Evolutionary conservation across 1,140 invertebrate genomes (phyloP).

Genomic region (Melanaphis sacchari): DNA sequence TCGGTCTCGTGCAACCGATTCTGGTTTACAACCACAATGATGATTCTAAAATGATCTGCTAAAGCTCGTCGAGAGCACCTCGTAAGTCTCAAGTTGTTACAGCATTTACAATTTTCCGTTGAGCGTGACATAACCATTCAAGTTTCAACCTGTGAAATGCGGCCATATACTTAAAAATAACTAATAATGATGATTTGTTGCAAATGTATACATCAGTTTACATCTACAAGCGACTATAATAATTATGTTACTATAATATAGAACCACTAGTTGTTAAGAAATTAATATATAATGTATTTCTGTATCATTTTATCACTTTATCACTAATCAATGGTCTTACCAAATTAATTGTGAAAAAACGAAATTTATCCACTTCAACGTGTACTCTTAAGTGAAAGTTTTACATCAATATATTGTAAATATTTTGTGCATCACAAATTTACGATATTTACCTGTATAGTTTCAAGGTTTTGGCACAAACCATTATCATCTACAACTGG

Average conservation of each 20-base stretch:
- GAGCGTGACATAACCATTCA: no score
- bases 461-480: neutral
- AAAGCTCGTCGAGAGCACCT: neutral
- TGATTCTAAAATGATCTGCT: neutral
- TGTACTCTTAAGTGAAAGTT: conserved; percentile 2
- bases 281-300: neutral
- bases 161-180: no score
- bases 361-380: neutral
- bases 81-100: neutral
- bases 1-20: neutral
- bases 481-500: neutral
- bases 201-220: neutral
- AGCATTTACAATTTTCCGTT: no score
- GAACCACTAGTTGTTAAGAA: neutral
- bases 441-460: neutral
- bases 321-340: neutral
- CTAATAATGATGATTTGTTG: no score
- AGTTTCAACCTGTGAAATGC: no score
- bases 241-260: neutral
- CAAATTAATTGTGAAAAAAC: neutral
- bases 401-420: neutral
- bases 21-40: neutral
- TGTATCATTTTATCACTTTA: neutral
- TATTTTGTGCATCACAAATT: neutral
- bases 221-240: neutral